phyloP scores from a whole-genome alignment of 2,113 vertebrate genomes.

The Nesogale talazaci region DNA sequence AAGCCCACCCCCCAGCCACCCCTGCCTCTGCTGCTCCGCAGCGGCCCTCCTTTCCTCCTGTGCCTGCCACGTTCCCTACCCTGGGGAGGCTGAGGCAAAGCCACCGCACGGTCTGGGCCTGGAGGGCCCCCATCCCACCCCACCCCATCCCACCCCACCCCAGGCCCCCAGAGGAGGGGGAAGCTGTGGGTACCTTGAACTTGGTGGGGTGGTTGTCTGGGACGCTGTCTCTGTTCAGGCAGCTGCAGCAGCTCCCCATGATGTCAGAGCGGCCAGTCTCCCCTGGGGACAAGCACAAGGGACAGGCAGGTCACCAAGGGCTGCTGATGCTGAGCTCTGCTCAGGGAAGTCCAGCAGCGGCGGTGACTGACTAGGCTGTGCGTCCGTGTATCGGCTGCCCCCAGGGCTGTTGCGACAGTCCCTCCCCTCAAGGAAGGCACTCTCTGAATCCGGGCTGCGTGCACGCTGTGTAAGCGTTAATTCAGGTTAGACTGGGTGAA shows the following conservation, averaged over 20 bases:
- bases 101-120: not conserved
- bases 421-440: slow-evolving; percentile 3
- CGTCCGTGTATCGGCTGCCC: not conserved
- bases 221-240: slow-evolving; percentile 95
- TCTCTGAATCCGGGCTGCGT: not conserved
- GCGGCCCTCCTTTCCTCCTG: not conserved
- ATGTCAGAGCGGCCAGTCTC: slow-evolving; percentile 90
- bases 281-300: slow-evolving; percentile 84
- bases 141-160: too few species aligned
- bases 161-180: not conserved
- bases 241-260: slow-evolving; percentile 99
- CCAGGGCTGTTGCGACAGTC: not conserved
- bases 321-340: not conserved
- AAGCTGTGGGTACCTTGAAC: slow-evolving; percentile 91
- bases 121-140: too few species aligned
- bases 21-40: not conserved
- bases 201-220: slow-evolving; percentile 98
- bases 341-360: not conserved
- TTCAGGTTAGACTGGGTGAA: not conserved
- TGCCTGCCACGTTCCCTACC: not conserved
- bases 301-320: not conserved
- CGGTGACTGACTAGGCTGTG: not conserved
- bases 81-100: not conserved
- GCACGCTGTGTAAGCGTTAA: slow-evolving; percentile 19
- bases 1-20: not conserved